Base-by-base conservation (phyloP, 2,888 invertebrate species). In the Pocota personata region DNA sequence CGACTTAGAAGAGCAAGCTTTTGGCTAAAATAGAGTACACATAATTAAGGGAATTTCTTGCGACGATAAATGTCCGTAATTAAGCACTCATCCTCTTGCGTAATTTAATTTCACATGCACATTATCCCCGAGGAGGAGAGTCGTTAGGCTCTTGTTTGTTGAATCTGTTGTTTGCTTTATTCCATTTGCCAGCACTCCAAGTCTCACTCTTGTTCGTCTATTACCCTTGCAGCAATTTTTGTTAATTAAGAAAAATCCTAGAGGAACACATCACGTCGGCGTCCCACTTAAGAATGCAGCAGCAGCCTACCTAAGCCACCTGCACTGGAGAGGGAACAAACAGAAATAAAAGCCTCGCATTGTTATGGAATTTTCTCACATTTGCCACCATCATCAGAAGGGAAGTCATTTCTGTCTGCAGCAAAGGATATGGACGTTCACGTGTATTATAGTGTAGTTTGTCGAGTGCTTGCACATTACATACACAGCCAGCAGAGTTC, bases 11-110 rank as follows among this genome's bases (percentile, higher is more conserved):
- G 71, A 75, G 69, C 32, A 79, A 48, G 86, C 82, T 86, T 86
- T 86, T 86, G 82, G 82, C 86, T 77, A 82, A 40, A 79, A 32
- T 24, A 76, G 72, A 86, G 86, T 86, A 72, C 86, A 82, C 43
- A 86, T 86, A 86, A 86, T 86, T 82, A 82, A 86, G 82, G 76
- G 82, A 86, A 82, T 82, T 82, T 67, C 52, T 86, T 77, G 86
- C 76, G 86, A 86, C 86, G 82, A 82, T 92, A 91, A 91, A 90
- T 91, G 91, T 91, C 91, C 91, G 90, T 91, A 91, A 91, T 91
- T 91, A 91, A 91, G 91, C 91, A 91, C 92, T 91, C 92, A 92
- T 92, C 90, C 91, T 91, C 91, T 91, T 90, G 91, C 90, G 90
- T 91, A 91, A 91, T 91, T 91, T 90, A 91, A 92, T 91, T 92